Evolutionary conservation across 2,888 invertebrate species (phyloP), one percentile per base, ranked within the genome.

Genomic region (Myopa testacea): DNA sequence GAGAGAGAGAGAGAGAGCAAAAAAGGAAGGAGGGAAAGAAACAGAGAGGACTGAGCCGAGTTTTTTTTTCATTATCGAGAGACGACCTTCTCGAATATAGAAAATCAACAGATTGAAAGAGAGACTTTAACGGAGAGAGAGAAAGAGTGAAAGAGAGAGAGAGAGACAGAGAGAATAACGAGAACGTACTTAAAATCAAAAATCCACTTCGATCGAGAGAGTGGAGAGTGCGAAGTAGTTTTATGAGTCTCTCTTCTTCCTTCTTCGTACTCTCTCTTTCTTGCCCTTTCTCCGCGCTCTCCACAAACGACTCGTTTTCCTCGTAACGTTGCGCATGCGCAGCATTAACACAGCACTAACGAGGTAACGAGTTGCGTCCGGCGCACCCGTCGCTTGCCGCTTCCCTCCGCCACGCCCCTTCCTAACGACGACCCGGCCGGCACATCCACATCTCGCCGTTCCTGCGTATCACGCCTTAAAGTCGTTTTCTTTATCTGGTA

Each of bases 401-500:
- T 34, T 4, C 62, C 19, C 50, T 38, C 10, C 14, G 68, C 68
- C n/a, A 16, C 40, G 16, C 45, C 68, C 34, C 38, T 12, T 38
- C 40, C 38, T 0, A 7, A 0, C 67, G 10, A 67, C 16, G 34
- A 37, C 37, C 34, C 34, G 8, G 12, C 10, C n/a, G 45, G 40
- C 50, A 16, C 67, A 4, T 34, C 34, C 65, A 26, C 38, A 10
- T 8, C 16, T 19, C 62, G 60, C 5, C 40, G 37, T 38, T 38
- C 1, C 60, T 73, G 55, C 45, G 34, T 34, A 45, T 62, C 73
- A 62, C 62, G 73, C 75, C 65, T 78, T 69, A 55, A 58, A 63
- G 78, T 78, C 79, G 79, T 78, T 78, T 82, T 85, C 86, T 84
- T 87, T 87, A 87, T 87, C 87, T 87, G 84, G 86, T 86, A 87